A percentile compares a stretch with the other conserved stretches of the same genome.
Conservation (phyloP, 1,140 invertebrate species). For the Zaprionus davidi region DNA sequence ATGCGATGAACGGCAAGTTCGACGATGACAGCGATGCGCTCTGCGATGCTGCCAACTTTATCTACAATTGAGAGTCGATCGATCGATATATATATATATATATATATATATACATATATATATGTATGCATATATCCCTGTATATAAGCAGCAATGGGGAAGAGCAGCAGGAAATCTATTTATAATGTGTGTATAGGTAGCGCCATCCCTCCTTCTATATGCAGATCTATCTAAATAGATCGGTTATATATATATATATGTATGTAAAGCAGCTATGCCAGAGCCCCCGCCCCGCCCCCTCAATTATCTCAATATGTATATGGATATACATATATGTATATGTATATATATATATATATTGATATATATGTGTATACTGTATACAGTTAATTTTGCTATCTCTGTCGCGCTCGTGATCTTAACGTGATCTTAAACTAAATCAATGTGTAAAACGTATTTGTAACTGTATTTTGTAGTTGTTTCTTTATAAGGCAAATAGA, state of each 20-base stretch:
- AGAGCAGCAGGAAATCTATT: background rate
- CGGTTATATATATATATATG: background rate
- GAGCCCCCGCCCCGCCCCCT: background rate
- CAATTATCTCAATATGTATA: background rate
- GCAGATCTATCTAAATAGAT: background rate
- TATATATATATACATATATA: slow-evolving; percentile 33
- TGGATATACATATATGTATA: slow-evolving; percentile 24
- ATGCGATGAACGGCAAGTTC: slow-evolving; percentile 82
- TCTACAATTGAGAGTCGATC: slow-evolving; percentile 77
- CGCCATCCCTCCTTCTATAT: background rate
- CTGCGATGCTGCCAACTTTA: slow-evolving; percentile 82
- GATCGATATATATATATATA: slow-evolving; percentile 21
- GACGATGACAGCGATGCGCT: slow-evolving; percentile 82
- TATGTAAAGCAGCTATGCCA: background rate
- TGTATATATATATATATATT: slow-evolving; percentile 20
- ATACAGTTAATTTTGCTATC: slow-evolving; percentile 65
- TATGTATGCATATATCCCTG: slow-evolving; percentile 33
- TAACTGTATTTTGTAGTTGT: slow-evolving; percentile 73
- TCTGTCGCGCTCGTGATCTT: slow-evolving; percentile 80
- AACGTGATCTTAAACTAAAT: slow-evolving; percentile 81
- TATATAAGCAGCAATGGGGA: slow-evolving; percentile 18
- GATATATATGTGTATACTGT: slow-evolving; percentile 40
- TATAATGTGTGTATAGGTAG: slow-evolving; percentile 1
- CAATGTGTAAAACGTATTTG: slow-evolving; percentile 73
- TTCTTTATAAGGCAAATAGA: slow-evolving; percentile 30